phyloP scores from a whole-genome alignment of 2,888 invertebrate genomes.

The Folsomia candida region DNA sequence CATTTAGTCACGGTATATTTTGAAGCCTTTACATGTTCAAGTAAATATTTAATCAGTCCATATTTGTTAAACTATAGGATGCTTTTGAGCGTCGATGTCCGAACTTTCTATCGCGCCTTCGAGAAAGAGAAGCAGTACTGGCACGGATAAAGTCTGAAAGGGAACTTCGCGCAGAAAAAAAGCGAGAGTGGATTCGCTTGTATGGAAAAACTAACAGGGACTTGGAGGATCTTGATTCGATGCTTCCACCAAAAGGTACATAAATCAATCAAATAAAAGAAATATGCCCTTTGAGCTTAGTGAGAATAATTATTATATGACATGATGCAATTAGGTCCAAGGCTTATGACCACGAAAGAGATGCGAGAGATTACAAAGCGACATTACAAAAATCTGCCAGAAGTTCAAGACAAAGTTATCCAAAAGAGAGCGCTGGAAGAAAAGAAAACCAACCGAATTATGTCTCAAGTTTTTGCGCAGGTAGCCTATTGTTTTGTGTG shows the following conservation, averaged over 20 bases:
- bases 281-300: no score
- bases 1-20: no score
- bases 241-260: conserved; percentile 36
- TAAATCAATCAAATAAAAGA: neutral
- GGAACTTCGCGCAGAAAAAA: conserved; percentile 56
- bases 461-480: conserved; percentile 74
- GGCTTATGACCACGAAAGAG: conserved; percentile 58
- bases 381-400: conserved; percentile 69
- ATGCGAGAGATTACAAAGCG: conserved; percentile 63
- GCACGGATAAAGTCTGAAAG: conserved; percentile 57
- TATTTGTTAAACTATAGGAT: no score
- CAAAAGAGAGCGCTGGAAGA: conserved; percentile 62
- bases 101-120: conserved; percentile 64
- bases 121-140: conserved; percentile 59
- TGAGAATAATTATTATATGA: no score
- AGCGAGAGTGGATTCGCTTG: conserved; percentile 52
- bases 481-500: conserved; percentile 55
- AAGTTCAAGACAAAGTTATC: conserved; percentile 66
- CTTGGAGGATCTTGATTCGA: conserved; percentile 20
- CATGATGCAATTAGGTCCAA: neutral
- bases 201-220: conserved; percentile 22
- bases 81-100: conserved; percentile 70
- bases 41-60: no score
- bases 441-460: conserved; percentile 67
- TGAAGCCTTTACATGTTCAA: no score